Evolutionary conservation across 2,797 vertebrate genomes (phyloP).

Genomic region (Sebastolobus altivelis): DNA sequence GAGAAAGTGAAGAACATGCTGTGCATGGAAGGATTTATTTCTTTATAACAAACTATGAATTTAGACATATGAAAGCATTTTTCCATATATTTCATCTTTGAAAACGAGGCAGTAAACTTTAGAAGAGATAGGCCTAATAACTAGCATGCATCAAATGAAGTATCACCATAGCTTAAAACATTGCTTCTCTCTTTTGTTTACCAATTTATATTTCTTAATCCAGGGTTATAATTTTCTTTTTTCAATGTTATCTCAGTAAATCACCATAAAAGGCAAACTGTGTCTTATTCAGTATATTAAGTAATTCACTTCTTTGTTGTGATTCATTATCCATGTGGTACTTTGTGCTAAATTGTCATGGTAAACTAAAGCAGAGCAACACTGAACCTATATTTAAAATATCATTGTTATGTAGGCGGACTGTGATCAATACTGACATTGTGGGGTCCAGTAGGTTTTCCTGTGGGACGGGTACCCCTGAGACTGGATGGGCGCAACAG

Average conservation of each 20-base stretch:
- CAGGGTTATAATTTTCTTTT: background rate
- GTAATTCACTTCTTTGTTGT: background rate
- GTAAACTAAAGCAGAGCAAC: background rate
- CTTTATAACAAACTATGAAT: background rate
- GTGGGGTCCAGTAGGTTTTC: conserved; percentile 88
- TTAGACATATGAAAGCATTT: background rate
- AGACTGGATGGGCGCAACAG: conserved; percentile 92
- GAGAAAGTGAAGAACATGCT: background rate
- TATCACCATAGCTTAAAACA: background rate
- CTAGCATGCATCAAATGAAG: background rate
- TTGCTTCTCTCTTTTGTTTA: background rate
- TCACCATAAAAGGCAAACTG: background rate
- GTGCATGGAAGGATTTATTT: background rate
- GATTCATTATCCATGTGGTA: background rate
- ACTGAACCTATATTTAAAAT: background rate
- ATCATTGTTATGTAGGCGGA: background rate
- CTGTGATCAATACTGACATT: conserved; percentile 85
- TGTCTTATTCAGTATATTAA: background rate
- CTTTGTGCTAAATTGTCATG: background rate
- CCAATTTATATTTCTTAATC: no score
- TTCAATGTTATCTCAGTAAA: background rate
- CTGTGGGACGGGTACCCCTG: conserved; percentile 85
- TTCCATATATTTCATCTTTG: background rate
- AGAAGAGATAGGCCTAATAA: background rate
- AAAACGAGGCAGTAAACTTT: background rate